Conservation (phyloP, 2,113 vertebrate genomes). For the Gopherus evgoodei region DNA sequence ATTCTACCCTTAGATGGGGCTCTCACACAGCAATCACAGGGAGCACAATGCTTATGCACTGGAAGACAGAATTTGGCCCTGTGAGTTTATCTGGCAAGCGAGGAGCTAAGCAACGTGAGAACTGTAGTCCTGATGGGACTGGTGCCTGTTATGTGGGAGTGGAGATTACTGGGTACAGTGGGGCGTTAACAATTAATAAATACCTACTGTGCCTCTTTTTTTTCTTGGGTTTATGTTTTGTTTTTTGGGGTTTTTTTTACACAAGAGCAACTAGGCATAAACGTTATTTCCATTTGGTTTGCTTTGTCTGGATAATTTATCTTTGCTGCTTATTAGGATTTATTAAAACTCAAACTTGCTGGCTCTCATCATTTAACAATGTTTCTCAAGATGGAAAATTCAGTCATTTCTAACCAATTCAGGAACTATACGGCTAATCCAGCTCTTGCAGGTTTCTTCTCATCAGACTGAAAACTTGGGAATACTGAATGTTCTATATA, state of each 20-base stretch:
- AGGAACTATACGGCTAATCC: not conserved
- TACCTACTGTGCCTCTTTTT: not conserved
- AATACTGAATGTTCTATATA: not conserved
- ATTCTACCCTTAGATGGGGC: not conserved
- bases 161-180: not conserved
- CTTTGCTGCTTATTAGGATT: not conserved
- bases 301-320: not conserved
- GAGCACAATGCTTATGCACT: not conserved
- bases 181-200: constrained; percentile 30
- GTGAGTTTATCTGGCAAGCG: not conserved
- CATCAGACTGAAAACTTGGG: not conserved
- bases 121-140: accelerated
- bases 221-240: not conserved
- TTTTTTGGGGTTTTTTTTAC: not conserved
- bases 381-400: accelerated
- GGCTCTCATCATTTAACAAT: not conserved
- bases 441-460: not conserved
- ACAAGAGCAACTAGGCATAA: not conserved
- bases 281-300: not conserved
- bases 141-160: not conserved
- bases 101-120: accelerated
- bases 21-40: not conserved
- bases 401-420: not conserved
- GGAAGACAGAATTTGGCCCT: not conserved
- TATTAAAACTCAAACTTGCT: not conserved